Base-by-base conservation (phyloP, 1,140 invertebrate species). In the Diorhabda carinulata region DNA sequence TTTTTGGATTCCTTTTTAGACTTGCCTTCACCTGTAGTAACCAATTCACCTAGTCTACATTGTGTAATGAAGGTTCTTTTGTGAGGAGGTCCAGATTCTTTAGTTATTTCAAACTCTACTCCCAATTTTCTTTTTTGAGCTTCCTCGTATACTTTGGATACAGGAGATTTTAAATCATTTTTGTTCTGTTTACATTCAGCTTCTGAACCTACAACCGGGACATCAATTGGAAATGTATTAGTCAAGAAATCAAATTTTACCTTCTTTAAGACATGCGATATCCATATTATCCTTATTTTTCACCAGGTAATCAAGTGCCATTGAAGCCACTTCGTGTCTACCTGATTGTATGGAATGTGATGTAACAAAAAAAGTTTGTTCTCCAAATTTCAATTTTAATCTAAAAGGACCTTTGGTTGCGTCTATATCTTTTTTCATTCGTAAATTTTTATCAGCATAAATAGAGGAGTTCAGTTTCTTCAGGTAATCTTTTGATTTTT, bases 1-100 rank as follows among this genome's bases (percentile, higher is more conserved):
- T 57, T 73, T 68, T 79, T 79, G 2, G 76, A 72, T 67, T 76
- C 72, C 58, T 78, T 78, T 68, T 79, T 79, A 4, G 78, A 79
- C 62, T 64, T 74, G 5, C 78, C 78, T 62, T 66, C 58, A 5
- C 73, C 78, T 44, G 66, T 71, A 5, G 69, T 61, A 58, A 61
- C 59, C 43, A 76, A 67, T 68, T 73, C 62, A 6, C 75, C 76
- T 44, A 76, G 63, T 57, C 41, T 64, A 59, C 78, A 79, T 64
- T 67, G 64, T 6, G 72, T 78, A 8, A 68, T 66, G 47, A 78
- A 79, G 8, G 58, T 63, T 67, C 72, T 78, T 65, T 77, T 72
- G 57, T 79, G 78, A 45, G 72, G 47, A 25, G 71, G 73, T 4
- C 76, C 76, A 40, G 61, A 60, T 66, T 78, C 74, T 42, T 71